Percentiles rank a stretch among this genome's conserved stretches.
These are phyloP conservation scores for Leiothrix lutea DNA, from an alignment of 2,113 vertebrate species.

Conservation along the genomic window DNA sequence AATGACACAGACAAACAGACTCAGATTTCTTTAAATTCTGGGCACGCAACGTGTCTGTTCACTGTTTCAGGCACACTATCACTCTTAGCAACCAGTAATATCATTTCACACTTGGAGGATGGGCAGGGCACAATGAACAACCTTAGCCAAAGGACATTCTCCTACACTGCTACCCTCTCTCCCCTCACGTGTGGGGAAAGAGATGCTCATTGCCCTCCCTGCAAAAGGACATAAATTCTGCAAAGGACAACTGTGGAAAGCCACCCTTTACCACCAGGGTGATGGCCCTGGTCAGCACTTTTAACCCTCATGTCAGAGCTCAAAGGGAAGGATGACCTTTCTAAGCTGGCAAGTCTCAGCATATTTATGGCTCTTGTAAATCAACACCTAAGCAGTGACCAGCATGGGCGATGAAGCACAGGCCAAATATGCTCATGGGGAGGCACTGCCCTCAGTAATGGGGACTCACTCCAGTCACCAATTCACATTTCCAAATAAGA, in stretches of 20 bases:
- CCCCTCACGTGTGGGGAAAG: not conserved
- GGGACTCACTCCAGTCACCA: not conserved
- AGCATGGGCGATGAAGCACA: not conserved
- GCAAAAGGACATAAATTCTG: not conserved
- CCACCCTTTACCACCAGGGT: not conserved
- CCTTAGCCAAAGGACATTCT: not conserved
- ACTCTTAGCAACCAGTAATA: not conserved
- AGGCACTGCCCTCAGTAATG: not conserved
- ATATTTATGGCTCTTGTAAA: conserved; percentile 20
- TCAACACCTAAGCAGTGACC: not conserved
- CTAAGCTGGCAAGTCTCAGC: not conserved
- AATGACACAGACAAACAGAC: not conserved
- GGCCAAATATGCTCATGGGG: not conserved
- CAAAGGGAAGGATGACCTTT: conserved; percentile 2
- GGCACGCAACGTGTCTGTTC: not conserved
- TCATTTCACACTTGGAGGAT: not conserved
- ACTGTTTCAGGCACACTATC: not conserved
- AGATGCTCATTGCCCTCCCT: not conserved
- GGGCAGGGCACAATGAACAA: not conserved
- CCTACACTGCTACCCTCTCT: not conserved
- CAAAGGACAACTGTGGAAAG: not conserved
- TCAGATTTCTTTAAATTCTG: not conserved
- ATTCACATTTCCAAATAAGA: conserved; percentile 46
- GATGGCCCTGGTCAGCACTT: not conserved
- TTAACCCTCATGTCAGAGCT: not conserved